These are phyloP conservation scores for Tachycineta bicolor DNA, from an alignment of 2,113 vertebrate genomes.

Conservation along the genomic window DNA sequence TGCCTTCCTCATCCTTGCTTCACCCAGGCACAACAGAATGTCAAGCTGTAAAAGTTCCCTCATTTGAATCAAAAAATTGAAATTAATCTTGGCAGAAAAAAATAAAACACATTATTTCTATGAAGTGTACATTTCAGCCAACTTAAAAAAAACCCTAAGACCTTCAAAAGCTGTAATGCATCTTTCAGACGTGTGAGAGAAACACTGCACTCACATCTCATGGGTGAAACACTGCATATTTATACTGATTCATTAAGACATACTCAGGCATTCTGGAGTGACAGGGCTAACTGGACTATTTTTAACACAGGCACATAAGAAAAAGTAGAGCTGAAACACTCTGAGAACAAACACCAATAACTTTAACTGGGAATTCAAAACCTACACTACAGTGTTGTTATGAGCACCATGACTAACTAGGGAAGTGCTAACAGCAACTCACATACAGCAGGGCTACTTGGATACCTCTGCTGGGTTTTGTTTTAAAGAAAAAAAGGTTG, in stretches of 20 bases:
- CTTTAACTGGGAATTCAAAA: background rate
- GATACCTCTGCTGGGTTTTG: background rate
- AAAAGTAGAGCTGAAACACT: background rate
- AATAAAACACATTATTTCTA: background rate
- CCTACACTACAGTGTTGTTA: background rate
- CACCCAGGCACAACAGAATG: background rate
- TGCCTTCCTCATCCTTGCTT: background rate
- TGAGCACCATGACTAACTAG: background rate
- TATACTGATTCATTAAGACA: background rate
- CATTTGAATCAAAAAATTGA: background rate
- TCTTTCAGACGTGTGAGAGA: background rate
- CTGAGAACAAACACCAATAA: background rate
- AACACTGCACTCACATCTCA: background rate
- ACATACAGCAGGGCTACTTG: background rate
- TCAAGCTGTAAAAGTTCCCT: background rate
- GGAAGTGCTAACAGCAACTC: background rate
- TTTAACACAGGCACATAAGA: background rate
- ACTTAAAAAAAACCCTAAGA: background rate
- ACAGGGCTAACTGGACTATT: background rate
- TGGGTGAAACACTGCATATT: background rate
- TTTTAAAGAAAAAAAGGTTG: background rate
- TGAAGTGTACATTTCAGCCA: background rate
- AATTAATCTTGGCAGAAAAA: conserved; percentile 18
- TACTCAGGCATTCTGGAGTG: background rate
- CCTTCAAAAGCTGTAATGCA: background rate